Percentiles rank a stretch among this genome's conserved stretches.
Conservation (phyloP, 2,797 vertebrate species). For the Phalanger gymnotis region DNA sequence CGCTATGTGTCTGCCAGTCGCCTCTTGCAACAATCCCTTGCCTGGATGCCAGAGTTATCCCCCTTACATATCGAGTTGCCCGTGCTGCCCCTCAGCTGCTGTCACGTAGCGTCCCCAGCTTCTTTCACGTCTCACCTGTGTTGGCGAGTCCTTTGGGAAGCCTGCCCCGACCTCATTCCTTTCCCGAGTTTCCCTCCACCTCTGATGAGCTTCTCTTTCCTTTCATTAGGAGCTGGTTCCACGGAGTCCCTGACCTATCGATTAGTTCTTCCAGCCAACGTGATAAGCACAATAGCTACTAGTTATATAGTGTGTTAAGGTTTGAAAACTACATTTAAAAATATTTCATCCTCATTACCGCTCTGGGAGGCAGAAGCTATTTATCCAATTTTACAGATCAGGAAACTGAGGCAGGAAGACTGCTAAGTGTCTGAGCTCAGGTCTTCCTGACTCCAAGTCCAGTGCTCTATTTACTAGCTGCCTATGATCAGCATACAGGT, state of each 20-base stretch:
- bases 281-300: neutral
- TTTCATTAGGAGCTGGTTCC: neutral
- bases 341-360: neutral
- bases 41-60: neutral
- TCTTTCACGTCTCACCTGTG: neutral
- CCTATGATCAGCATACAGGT: neutral
- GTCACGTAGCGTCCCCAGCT: neutral
- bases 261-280: neutral
- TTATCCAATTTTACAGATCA: neutral
- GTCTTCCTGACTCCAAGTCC: neutral
- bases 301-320: neutral
- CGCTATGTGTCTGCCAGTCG: neutral
- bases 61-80: neutral
- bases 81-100: neutral
- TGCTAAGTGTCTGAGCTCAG: neutral
- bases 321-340: neutral
- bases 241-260: neutral
- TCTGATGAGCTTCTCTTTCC: neutral
- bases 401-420: neutral
- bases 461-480: neutral
- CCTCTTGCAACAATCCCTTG: rapidly evolving
- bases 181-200: neutral
- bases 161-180: neutral
- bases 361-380: neutral
- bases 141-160: neutral